phyloP scores from a whole-genome alignment of 2,888 invertebrate species.

The Arge pagana region DNA sequence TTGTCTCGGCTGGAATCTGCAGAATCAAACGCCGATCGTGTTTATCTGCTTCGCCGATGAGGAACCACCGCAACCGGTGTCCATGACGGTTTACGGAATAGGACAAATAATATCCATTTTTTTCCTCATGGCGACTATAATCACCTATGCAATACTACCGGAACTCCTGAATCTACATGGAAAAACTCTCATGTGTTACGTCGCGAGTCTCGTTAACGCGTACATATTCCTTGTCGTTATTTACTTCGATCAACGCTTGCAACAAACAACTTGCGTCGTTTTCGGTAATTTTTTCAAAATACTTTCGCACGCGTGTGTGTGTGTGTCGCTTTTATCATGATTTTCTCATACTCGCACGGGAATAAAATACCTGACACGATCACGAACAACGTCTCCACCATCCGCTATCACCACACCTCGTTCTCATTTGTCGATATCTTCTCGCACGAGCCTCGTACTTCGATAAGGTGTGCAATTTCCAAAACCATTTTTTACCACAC shows the following conservation, averaged over 20 bases:
- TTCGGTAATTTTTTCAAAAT: conserved; percentile 36
- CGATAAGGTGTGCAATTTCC: too few relatives aligned
- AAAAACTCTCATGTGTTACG: conserved; percentile 77
- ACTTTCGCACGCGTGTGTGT: too few relatives aligned
- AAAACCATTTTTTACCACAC: too few relatives aligned
- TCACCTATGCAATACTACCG: conserved; percentile 74
- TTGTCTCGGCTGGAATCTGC: conserved; percentile 27
- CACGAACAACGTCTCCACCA: too few relatives aligned
- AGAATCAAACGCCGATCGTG: conserved; percentile 14
- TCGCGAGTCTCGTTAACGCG: conserved; percentile 63
- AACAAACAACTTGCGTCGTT: conserved; percentile 35
- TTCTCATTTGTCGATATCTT: too few relatives aligned
- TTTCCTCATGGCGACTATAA: conserved; percentile 72
- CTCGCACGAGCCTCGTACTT: too few relatives aligned
- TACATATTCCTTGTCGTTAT: conserved; percentile 2
- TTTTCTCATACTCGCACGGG: too few relatives aligned
- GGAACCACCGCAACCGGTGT: neutral
- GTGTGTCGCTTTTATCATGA: too few relatives aligned
- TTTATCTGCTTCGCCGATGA: conserved; percentile 22
- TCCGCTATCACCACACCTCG: too few relatives aligned
- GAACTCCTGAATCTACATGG: conserved; percentile 78
- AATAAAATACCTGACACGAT: too few relatives aligned
- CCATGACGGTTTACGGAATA: conserved; percentile 34
- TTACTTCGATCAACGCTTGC: conserved; percentile 5
- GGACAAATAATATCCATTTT: conserved; percentile 76